Evolutionary conservation across 2,888 invertebrate species (phyloP).

Genomic region (Augochlorella aurata): DNA sequence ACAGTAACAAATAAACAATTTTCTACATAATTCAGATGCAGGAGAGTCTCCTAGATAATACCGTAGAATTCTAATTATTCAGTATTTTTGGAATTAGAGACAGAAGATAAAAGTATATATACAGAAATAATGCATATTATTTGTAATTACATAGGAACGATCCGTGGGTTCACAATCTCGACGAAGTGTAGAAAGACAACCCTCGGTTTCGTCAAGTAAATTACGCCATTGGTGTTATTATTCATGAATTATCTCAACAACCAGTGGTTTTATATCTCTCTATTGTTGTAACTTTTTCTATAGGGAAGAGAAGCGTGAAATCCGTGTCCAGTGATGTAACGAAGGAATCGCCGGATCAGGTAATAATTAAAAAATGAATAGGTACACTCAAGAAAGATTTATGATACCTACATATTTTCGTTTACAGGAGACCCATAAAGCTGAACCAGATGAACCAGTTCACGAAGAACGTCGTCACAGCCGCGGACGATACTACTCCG

Average conservation of each 20-base stretch:
- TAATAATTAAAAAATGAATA: not conserved
- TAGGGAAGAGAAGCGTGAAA: constrained; percentile 36
- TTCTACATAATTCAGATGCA: too few species aligned
- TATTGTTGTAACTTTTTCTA: not conserved
- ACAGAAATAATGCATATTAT: too few species aligned
- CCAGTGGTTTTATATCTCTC: too few species aligned
- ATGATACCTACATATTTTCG: not conserved
- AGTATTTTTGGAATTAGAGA: too few species aligned
- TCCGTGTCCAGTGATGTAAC: not conserved
- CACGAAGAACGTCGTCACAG: not conserved
- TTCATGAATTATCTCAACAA: not conserved
- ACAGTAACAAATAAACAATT: too few species aligned
- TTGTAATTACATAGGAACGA: constrained; percentile 40
- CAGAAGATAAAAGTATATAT: too few species aligned
- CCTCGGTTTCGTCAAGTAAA: constrained; percentile 20
- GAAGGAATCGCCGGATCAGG: constrained; percentile 28
- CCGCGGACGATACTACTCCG: not conserved
- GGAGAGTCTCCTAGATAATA: too few species aligned
- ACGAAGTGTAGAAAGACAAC: constrained; percentile 18
- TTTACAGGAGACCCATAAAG: not conserved
- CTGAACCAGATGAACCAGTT: not conserved
- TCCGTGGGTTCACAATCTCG: not conserved
- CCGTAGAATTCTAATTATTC: too few species aligned
- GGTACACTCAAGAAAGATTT: not conserved
- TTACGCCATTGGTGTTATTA: not conserved